These are phyloP conservation scores for Indicator maculatus DNA, from an alignment of 2,113 vertebrate genomes.

Conservation along the genomic window DNA sequence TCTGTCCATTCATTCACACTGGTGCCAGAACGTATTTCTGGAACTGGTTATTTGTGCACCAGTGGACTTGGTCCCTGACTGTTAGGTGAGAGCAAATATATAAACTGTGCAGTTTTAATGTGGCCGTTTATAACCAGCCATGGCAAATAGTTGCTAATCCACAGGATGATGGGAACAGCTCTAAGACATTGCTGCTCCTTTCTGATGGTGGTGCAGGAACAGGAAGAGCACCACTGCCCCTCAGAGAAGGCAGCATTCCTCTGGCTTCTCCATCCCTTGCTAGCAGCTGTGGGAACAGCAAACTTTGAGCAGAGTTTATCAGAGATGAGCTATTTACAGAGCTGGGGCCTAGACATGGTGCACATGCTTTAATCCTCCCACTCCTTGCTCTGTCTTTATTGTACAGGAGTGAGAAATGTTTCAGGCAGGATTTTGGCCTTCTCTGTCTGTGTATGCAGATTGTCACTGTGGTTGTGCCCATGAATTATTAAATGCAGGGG, in stretches of 20 bases:
- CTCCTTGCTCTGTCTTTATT: neutral
- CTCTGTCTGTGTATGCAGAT: neutral
- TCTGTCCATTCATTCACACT: constrained; percentile 30
- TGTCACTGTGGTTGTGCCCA: neutral
- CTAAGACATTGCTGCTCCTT: accelerated
- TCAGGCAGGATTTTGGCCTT: neutral
- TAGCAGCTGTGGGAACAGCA: neutral
- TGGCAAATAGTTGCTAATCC: neutral
- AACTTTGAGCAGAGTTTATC: neutral
- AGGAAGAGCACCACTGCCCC: accelerated
- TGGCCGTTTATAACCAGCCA: neutral
- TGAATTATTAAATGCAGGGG: neutral
- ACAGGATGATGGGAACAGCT: neutral
- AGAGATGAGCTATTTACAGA: neutral
- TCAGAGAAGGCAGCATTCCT: neutral
- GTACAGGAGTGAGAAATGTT: neutral
- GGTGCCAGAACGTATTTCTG: constrained; percentile 20
- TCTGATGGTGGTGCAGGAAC: neutral
- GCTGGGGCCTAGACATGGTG: neutral
- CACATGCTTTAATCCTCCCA: neutral
- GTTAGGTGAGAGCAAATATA: neutral
- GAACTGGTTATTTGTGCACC: constrained; percentile 25
- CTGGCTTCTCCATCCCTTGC: neutral
- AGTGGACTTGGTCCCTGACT: neutral
- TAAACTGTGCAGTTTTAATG: neutral